Base-by-base conservation (phyloP, 2,888 invertebrate genomes). In the Ornithoptera alexandrae region DNA sequence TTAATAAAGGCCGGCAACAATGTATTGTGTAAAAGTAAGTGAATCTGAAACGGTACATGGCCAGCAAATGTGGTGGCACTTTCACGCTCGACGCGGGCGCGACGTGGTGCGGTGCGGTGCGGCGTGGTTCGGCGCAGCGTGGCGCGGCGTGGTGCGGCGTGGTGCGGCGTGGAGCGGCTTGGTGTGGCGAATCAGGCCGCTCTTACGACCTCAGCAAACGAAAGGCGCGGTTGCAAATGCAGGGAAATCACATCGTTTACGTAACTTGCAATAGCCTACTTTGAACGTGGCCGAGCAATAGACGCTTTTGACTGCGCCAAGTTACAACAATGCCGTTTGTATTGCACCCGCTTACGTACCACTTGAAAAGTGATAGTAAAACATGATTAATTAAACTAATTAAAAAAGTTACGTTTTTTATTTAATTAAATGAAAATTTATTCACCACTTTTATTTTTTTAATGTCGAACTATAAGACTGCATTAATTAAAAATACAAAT, bases 11-110 rank as follows among this genome's bases (percentile, higher is more conserved):
- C 79, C 74, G n/a, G 77, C 78, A 78, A 79, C 78, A 75, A 76
- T 63, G 74, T 78, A 77, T 81, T 79, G 82, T 85, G 78, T 79
- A 78, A 81, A 79, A 82, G 83, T 82, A 83, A 89, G 86, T 85
- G 88, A 88, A 83, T 84, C 83, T 86, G 82, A 83, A 84, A 84
- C 82, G 80, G 80, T 83, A 79, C 76, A 78, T 81, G 82, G 85
- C 79, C 70, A 61, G n/a, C 42, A 10, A 79, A 78, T 75, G 78
- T 83, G 84, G 82, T 80, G 83, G 83, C 85, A 90, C 90, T 90
- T 90, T 90, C 90, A 88, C 90, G 81, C 82, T 86, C 85, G 69
- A 18, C 69, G 74, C 72, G 79, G 76, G 75, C 74, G 71, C 67
- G 65, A 67, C 70, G 72, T 46, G 60, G 67, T 67, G 72, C 75